A percentile compares a stretch with the other conserved stretches of the same genome.
Evolutionary conservation across 2,797 vertebrate species (phyloP).

Genomic region (Eurystomus glaucurus): DNA sequence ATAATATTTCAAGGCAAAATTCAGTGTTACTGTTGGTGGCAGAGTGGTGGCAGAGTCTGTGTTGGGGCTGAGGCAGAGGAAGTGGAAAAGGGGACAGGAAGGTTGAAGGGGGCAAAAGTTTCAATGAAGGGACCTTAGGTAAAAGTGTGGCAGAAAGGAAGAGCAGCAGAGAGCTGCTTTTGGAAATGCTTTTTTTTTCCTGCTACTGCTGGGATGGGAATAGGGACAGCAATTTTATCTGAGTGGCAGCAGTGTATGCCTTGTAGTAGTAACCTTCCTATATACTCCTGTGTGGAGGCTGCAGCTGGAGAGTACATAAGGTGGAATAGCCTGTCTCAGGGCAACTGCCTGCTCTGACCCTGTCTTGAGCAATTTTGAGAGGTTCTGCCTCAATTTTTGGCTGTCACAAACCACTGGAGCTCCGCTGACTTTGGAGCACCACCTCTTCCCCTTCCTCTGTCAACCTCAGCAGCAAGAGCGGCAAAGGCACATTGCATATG

Average conservation of each 20-base stretch:
- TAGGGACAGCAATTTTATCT: not conserved
- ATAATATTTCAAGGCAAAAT: not conserved
- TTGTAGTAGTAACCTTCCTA: accelerated
- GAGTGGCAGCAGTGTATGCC: not conserved
- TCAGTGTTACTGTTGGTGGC: not conserved
- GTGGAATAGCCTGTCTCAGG: too few species aligned
- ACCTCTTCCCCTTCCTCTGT: too few species aligned
- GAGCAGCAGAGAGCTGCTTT: not conserved
- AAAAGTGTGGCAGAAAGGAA: not conserved
- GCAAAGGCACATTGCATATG: accelerated
- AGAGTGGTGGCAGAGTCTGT: not conserved
- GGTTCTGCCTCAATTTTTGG: accelerated
- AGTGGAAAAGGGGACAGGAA: not conserved
- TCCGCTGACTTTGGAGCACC: accelerated
- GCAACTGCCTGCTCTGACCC: not conserved
- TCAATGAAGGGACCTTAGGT: not conserved
- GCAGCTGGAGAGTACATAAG: accelerated
- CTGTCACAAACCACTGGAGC: not conserved
- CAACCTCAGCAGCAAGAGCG: accelerated
- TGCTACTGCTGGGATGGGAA: not conserved
- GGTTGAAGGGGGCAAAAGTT: not conserved
- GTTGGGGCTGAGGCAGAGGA: not conserved
- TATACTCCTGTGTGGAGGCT: not conserved
- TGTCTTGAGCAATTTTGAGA: not conserved
- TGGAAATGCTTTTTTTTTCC: not conserved